These are phyloP conservation scores for Sebastes flavidus DNA, from an alignment of 2,797 vertebrate genomes.

Conservation along the genomic window DNA sequence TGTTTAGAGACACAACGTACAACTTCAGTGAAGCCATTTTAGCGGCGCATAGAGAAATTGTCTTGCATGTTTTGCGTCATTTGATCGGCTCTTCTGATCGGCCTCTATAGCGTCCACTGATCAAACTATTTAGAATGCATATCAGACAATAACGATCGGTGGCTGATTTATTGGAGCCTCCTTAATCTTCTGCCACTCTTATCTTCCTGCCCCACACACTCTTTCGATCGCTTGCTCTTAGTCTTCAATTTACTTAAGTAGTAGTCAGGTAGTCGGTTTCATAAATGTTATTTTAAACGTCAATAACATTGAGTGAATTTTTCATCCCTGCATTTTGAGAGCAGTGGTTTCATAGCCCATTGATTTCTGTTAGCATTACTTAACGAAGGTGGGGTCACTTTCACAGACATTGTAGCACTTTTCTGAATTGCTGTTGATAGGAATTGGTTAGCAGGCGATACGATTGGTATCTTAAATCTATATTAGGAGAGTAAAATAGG, in stretches of 20 bases:
- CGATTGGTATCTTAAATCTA: background rate
- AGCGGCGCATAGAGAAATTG: background rate
- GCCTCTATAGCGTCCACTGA: too few relatives aligned
- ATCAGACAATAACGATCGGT: background rate
- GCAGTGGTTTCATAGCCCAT: constrained; percentile 32
- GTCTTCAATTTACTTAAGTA: background rate
- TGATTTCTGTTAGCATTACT: constrained; percentile 43
- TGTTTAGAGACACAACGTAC: too few relatives aligned
- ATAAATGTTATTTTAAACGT: constrained; percentile 38
- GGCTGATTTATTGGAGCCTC: background rate
- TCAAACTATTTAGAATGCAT: background rate
- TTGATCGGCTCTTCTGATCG: too few relatives aligned
- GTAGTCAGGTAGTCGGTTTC: background rate
- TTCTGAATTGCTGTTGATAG: background rate
- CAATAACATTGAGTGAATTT: constrained; percentile 33
- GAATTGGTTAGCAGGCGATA: background rate
- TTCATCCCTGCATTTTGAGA: constrained; percentile 26
- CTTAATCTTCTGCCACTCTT: background rate
- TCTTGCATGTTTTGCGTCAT: background rate
- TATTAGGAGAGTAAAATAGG: background rate
- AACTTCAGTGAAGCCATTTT: background rate
- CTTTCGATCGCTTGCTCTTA: background rate
- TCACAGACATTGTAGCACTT: constrained; percentile 6
- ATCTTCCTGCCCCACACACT: background rate
- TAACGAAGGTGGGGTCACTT: constrained; percentile 22